Conservation (phyloP, 1,140 invertebrate genomes). For the Drosophila paulistorum region DNA sequence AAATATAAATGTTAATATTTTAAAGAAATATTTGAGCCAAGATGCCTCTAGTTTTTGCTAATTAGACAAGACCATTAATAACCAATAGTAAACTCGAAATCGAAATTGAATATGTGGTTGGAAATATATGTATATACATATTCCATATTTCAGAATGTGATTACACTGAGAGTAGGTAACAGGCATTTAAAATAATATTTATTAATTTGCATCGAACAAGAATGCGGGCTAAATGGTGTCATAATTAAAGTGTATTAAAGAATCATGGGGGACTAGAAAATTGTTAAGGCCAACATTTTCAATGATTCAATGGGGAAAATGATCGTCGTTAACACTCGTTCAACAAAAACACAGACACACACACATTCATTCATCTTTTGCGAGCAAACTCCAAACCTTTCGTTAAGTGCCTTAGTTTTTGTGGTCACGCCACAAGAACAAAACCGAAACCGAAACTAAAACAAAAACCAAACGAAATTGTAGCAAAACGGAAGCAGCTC, state of each 20-base stretch:
- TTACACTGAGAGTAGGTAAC: background rate
- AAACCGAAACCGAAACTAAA: conserved; percentile 53
- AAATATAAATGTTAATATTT: too few species aligned
- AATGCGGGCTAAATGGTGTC: background rate
- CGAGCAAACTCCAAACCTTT: conserved; percentile 18
- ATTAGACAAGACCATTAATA: too few species aligned
- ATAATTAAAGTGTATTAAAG: background rate
- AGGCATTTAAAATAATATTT: background rate
- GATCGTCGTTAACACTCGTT: conserved; percentile 48
- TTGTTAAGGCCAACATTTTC: conserved; percentile 77
- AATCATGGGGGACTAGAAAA: background rate
- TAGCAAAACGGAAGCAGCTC: conserved; percentile 66
- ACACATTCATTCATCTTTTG: background rate
- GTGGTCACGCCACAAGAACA: conserved; percentile 72
- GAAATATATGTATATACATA: too few species aligned
- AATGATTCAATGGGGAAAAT: conserved; percentile 54
- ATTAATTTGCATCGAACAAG: too few species aligned
- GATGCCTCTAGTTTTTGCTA: too few species aligned
- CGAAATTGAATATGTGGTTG: too few species aligned
- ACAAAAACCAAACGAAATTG: conserved; percentile 64
- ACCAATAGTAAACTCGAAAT: too few species aligned
- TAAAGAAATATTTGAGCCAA: too few species aligned
- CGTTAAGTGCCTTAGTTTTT: conserved; percentile 45
- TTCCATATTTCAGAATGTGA: too few species aligned
- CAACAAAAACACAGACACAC: background rate